phyloP scores from a whole-genome alignment of 2,888 invertebrate species.

The Empis livida region DNA sequence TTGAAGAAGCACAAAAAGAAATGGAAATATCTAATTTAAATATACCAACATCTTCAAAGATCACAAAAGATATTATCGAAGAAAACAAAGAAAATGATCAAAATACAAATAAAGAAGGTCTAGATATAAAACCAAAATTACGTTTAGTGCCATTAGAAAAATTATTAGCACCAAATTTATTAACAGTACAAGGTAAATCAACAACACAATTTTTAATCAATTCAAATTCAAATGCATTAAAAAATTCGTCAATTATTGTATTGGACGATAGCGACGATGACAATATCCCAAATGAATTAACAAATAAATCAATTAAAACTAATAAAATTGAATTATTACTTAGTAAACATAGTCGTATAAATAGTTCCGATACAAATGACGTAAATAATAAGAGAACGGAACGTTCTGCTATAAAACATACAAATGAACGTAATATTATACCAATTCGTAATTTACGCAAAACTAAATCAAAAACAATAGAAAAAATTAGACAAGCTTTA shows the following conservation, averaged over 20 bases:
- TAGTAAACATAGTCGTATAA: neutral
- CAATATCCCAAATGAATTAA: neutral
- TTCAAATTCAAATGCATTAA: neutral
- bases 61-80: no score
- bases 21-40: no score
- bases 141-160: slow-evolving; percentile 28
- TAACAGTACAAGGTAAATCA: neutral
- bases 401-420: neutral
- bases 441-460: neutral
- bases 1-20: no score
- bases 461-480: neutral
- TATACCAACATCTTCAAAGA: no score
- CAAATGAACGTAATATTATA: neutral
- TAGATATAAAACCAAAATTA: slow-evolving; percentile 14
- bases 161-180: slow-evolving; percentile 15
- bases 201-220: neutral
- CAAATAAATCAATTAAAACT: neutral
- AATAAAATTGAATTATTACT: neutral
- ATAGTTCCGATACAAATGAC: neutral
- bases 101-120: no score
- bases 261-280: neutral
- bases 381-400: no score
- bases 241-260: neutral
- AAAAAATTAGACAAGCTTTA: neutral
- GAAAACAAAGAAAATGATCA: no score